Conservation (phyloP, 2,113 vertebrate genomes). For the Dipodomys ordii region DNA sequence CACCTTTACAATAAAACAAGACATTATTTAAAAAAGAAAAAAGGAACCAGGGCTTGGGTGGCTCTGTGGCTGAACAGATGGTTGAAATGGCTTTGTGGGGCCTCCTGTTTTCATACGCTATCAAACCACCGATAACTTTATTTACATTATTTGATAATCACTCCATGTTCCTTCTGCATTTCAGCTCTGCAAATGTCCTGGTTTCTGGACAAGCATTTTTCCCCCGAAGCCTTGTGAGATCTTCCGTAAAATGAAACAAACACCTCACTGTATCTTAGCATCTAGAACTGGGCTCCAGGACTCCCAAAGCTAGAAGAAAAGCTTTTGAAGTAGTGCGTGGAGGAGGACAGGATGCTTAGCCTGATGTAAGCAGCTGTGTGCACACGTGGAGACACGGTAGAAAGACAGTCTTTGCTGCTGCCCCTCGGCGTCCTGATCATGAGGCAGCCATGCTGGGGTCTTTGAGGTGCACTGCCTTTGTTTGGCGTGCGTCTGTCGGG, state of each 20-base stretch:
- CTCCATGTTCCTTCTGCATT: not conserved
- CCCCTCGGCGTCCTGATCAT: too few species aligned
- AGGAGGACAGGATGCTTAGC: not conserved
- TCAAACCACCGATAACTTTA: constrained; percentile 2
- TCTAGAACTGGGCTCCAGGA: not conserved
- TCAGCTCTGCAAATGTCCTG: constrained; percentile 1
- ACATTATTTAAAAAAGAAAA: too few species aligned
- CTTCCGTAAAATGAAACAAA: not conserved
- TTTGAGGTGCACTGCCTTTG: too few species aligned
- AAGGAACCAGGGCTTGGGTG: too few species aligned
- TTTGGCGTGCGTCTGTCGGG: too few species aligned
- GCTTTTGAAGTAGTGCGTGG: not conserved
- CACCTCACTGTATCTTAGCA: not conserved
- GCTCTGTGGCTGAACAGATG: not conserved
- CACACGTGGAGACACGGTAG: too few species aligned
- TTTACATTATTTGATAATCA: constrained; percentile 47
- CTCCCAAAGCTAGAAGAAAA: not conserved
- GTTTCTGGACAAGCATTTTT: not conserved
- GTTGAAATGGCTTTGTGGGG: constrained; percentile 5
- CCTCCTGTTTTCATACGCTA: constrained; percentile 33
- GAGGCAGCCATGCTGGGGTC: too few species aligned
- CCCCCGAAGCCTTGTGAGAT: not conserved
- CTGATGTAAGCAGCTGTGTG: not conserved
- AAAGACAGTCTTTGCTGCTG: too few species aligned
- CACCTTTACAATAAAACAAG: too few species aligned